Base-by-base conservation (phyloP, 2,797 vertebrate species). In the Halcyon smyrnensis region DNA sequence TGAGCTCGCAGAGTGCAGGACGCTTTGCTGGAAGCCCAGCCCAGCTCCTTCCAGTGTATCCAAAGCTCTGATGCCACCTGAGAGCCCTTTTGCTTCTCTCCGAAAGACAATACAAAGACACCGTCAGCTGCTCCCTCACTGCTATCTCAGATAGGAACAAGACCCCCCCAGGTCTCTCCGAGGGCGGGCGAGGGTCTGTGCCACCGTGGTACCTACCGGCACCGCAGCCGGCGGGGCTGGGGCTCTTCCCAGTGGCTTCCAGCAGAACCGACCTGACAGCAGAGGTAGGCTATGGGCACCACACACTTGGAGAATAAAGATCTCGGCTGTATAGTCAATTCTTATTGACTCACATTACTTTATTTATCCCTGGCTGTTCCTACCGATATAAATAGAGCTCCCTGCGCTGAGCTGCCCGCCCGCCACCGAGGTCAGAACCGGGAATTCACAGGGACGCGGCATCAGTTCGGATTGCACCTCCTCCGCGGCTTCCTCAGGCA, bases 331-430 rank as follows among this genome's bases (percentile, higher is more conserved):
- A 70, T n/a, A 87, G 74, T 13, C 85, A 81, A 62, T 93, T 96
- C 50, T 11, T 37, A 89, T 91, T 68, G 94, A 96, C 94, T 97
- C 96, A 88, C 77, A 37, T 73, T 73, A 53, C 95, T 94, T 87
- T 88, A 62, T 94, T 97, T 95, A 94, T 96, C 93, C 93, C 92
- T 92, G 93, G 90, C 93, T 95, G 86, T 96, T 94, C 95, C 95
- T 73, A 65, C 23, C 0, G 81, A 86, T 95, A 96, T 93, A 96
- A 96, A 96, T 93, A 97, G 93, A 53, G n/a, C 43, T 30, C 90
- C 76, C 77, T 53, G 87, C 0, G 28, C 53, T 7, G 48, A 95
- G 91, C 64, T 79, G 92, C 84, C 93, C 54, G 86, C 30, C 15
- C 41, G 71, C 37, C 57, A 4, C 84, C 17, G 65, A 53, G 96